Percentiles rank a stretch among this genome's conserved stretches.
These are phyloP conservation scores for Heliconius nattereri DNA, from an alignment of 1,140 invertebrate genomes.

Conservation along the genomic window DNA sequence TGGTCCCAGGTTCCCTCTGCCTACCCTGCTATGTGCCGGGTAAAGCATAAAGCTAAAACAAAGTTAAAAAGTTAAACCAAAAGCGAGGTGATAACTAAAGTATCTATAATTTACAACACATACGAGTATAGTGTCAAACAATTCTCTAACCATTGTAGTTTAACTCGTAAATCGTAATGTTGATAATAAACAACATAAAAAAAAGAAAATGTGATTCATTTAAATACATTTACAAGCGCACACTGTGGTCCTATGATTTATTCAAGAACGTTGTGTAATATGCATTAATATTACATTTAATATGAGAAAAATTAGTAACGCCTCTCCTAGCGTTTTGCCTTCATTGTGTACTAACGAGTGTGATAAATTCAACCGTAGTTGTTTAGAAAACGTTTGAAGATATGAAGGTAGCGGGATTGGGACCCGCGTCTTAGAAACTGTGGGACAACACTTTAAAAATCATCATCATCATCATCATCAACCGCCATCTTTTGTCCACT, in stretches of 20 bases:
- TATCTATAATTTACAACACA: too few relatives aligned
- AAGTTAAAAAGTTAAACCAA: neutral
- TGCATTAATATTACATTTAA: slow-evolving; percentile 37
- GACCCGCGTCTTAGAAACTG: neutral
- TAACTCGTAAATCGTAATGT: slow-evolving; percentile 12
- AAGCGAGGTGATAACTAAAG: neutral
- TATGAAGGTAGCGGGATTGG: neutral
- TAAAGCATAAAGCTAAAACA: too few relatives aligned
- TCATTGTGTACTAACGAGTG: slow-evolving; percentile 21
- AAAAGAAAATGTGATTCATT: slow-evolving; percentile 28
- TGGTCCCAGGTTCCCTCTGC: too few relatives aligned
- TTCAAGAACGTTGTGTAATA: slow-evolving; percentile 38
- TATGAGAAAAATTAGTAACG: slow-evolving; percentile 25
- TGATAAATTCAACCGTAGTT: slow-evolving; percentile 27
- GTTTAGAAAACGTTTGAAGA: neutral
- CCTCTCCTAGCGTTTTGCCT: slow-evolving; percentile 29
- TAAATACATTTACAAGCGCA: slow-evolving; percentile 52
- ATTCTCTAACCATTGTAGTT: neutral
- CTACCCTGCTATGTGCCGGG: too few relatives aligned
- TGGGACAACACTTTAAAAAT: too few relatives aligned
- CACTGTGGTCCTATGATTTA: slow-evolving; percentile 46
- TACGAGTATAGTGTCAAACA: neutral
- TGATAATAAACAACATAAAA: slow-evolving; percentile 51
- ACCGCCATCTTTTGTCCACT: too few relatives aligned
- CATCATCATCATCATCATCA: too few relatives aligned